phyloP scores from a whole-genome alignment of 2,113 vertebrate genomes.

The Oceanites oceanicus region DNA sequence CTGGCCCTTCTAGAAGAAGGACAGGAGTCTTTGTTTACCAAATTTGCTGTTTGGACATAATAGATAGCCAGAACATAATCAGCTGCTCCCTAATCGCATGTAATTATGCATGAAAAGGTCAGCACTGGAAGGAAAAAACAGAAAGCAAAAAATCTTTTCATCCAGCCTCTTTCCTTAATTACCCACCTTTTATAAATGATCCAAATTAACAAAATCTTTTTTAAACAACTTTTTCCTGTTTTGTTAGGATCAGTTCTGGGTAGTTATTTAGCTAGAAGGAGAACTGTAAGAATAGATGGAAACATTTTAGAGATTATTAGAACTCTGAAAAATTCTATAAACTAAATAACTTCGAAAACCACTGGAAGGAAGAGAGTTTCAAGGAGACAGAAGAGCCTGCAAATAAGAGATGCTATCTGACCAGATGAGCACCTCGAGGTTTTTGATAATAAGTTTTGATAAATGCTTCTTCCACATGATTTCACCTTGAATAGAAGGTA shows the following conservation, averaged over 20 bases:
- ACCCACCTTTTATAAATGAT: neutral
- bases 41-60: neutral
- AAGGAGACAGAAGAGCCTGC: neutral
- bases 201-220: neutral
- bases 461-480: neutral
- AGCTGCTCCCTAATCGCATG: neutral
- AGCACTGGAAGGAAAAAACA: neutral
- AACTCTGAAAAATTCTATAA: neutral
- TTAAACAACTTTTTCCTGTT: neutral
- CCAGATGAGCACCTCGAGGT: neutral
- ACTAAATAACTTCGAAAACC: neutral
- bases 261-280: neutral
- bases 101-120: neutral
- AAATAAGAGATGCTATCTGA: neutral
- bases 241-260: neutral
- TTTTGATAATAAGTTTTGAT: neutral
- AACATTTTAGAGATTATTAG: neutral
- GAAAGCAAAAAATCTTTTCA: neutral
- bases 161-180: neutral
- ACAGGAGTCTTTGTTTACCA: neutral
- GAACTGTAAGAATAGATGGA: neutral
- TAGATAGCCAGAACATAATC: neutral
- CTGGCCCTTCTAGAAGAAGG: neutral
- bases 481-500: neutral
- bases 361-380: neutral